Conservation (phyloP, 2,888 invertebrate genomes). For the Tetropium fuscum region DNA sequence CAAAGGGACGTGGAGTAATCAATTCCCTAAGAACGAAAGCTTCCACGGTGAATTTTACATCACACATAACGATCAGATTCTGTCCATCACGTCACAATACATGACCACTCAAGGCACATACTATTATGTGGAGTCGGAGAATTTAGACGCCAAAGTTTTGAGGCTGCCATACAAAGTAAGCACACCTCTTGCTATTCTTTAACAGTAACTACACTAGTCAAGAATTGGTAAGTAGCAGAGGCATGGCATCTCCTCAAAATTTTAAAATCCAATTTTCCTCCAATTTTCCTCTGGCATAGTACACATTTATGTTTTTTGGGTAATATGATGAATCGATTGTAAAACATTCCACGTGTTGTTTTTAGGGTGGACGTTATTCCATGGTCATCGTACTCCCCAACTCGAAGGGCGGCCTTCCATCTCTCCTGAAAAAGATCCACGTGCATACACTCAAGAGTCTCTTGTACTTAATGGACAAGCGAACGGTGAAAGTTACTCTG, state of each 20-base stretch:
- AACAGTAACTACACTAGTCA: too few species aligned
- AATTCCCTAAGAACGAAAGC: conserved; percentile 75
- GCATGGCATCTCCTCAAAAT: too few species aligned
- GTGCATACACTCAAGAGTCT: conserved; percentile 70
- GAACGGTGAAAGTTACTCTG: conserved; percentile 73
- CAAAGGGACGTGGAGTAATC: conserved; percentile 82
- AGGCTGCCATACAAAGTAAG: conserved; percentile 79
- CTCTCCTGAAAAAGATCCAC: conserved; percentile 71
- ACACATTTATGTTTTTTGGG: too few species aligned
- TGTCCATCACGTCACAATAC: conserved; percentile 69
- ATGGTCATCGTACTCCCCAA: conserved; percentile 82
- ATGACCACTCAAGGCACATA: conserved; percentile 73
- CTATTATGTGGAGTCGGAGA: conserved; percentile 73
- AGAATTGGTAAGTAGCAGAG: too few species aligned
- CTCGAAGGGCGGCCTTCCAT: conserved; percentile 71
- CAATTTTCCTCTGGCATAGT: neutral
- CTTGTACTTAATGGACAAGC: conserved; percentile 71
- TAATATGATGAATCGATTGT: too few species aligned
- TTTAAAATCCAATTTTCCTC: neutral
- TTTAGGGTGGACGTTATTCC: conserved; percentile 78
- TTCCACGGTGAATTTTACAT: conserved; percentile 72
- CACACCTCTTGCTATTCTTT: neutral
- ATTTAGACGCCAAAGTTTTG: conserved; percentile 77
- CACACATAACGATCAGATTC: conserved; percentile 62
- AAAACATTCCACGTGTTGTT: conserved; percentile 29